Percentiles rank a stretch among this genome's conserved stretches.
These are phyloP conservation scores for Cottus gobio DNA, from an alignment of 2,113 vertebrate genomes.

Conservation along the genomic window DNA sequence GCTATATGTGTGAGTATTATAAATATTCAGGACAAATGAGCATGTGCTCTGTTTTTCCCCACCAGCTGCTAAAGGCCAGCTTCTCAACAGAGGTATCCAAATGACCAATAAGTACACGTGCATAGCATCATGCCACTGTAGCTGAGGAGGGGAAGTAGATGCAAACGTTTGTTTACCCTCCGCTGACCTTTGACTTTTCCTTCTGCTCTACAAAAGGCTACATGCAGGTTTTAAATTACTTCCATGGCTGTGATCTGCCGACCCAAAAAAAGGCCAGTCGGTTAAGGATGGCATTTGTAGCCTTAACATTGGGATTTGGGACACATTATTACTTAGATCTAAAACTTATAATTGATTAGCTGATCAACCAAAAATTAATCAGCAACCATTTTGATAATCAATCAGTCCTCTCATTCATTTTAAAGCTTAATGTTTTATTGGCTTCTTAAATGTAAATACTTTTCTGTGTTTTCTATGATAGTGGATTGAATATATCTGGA, in stretches of 20 bases:
- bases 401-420: neutral
- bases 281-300: neutral
- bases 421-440: too few species aligned
- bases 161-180: conserved; percentile 62
- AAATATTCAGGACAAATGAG: neutral
- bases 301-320: neutral
- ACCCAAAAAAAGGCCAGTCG: neutral
- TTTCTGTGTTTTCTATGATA: neutral
- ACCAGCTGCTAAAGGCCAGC: conserved; percentile 29
- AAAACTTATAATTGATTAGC: neutral
- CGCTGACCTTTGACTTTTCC: conserved; percentile 58
- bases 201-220: conserved; percentile 39
- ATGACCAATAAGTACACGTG: neutral
- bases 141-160: conserved; percentile 21
- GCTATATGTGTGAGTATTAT: neutral
- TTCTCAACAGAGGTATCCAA: conserved; percentile 14
- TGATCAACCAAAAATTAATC: neutral
- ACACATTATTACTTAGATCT: neutral
- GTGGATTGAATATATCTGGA: neutral
- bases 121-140: neutral
- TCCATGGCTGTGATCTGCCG: neutral
- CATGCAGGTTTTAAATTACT: conserved; percentile 34
- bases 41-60: neutral
- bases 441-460: neutral
- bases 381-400: neutral